A percentile compares a stretch with the other conserved stretches of the same genome.
These are phyloP conservation scores for Tringa solitaria DNA, from an alignment of 2,113 vertebrate genomes.

Conservation along the genomic window DNA sequence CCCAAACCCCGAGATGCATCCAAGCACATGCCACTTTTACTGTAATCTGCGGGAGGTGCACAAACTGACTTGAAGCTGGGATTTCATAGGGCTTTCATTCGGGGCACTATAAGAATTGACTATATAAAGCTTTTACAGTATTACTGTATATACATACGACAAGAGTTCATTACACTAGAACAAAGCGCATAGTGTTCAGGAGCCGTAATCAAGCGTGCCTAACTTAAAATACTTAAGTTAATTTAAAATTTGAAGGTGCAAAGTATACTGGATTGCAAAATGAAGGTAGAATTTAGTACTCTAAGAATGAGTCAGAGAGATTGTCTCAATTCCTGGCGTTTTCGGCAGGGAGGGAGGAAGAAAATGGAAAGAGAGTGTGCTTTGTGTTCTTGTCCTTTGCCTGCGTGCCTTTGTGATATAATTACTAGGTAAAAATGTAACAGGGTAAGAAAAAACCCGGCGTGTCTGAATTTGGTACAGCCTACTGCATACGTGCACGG, in stretches of 20 bases:
- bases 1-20: fast-evolving
- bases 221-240: not conserved
- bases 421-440: constrained; percentile 47
- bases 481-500: not conserved
- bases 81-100: not conserved
- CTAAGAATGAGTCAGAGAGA: not conserved
- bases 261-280: not conserved
- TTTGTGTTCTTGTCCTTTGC: constrained; percentile 50
- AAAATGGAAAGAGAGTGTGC: not conserved
- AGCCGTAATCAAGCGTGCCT: not conserved
- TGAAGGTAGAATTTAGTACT: not conserved
- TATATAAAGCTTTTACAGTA: not conserved
- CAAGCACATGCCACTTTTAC: not conserved
- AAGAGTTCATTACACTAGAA: not conserved
- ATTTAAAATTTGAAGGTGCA: not conserved
- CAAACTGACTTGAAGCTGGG: not conserved
- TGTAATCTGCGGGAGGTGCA: not conserved
- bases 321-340: not conserved
- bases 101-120: not conserved
- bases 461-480: not conserved
- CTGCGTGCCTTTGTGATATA: not conserved
- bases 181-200: not conserved
- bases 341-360: not conserved
- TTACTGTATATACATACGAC: not conserved
- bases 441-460: not conserved